Evolutionary conservation across 1,140 invertebrate species (phyloP).

Genomic region (Bombus superbus): DNA sequence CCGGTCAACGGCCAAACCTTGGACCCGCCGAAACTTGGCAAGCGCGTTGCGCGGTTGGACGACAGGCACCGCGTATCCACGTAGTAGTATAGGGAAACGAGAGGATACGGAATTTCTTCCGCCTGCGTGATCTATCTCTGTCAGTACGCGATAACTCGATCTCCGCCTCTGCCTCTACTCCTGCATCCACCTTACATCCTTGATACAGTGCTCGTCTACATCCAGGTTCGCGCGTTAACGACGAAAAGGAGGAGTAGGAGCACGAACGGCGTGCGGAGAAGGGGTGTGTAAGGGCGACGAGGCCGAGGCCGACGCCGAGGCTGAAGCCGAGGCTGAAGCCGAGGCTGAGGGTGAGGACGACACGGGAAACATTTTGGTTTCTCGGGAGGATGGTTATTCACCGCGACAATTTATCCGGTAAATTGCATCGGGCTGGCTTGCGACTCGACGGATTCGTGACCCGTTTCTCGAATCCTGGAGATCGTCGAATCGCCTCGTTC

Average conservation of each 20-base stretch:
- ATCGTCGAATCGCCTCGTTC: slow-evolving; percentile 19
- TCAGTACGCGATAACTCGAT: slow-evolving; percentile 70
- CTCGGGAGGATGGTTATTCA: slow-evolving; percentile 37
- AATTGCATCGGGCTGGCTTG: slow-evolving; percentile 38
- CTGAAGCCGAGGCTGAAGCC: too few species aligned
- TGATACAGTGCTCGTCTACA: not conserved
- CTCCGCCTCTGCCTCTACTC: not conserved
- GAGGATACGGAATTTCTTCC: slow-evolving; percentile 16
- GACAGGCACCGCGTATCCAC: too few species aligned
- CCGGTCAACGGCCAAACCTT: too few species aligned
- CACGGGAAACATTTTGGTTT: slow-evolving; percentile 31
- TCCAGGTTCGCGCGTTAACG: not conserved
- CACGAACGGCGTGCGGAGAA: not conserved
- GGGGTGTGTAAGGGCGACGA: not conserved
- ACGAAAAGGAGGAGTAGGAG: not conserved
- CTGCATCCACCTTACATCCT: not conserved
- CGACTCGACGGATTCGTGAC: slow-evolving; percentile 43
- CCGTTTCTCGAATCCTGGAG: slow-evolving; percentile 34
- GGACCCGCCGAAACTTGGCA: too few species aligned
- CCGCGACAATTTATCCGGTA: slow-evolving; percentile 50
- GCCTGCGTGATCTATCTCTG: slow-evolving; percentile 72
- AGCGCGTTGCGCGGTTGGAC: too few species aligned
- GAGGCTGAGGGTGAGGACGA: not conserved
- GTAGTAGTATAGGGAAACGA: too few species aligned
- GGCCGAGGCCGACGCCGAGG: not conserved